Percentiles rank a stretch among this genome's conserved stretches.
Evolutionary conservation across 2,888 invertebrate genomes (phyloP).

Genomic region (Timema podura): DNA sequence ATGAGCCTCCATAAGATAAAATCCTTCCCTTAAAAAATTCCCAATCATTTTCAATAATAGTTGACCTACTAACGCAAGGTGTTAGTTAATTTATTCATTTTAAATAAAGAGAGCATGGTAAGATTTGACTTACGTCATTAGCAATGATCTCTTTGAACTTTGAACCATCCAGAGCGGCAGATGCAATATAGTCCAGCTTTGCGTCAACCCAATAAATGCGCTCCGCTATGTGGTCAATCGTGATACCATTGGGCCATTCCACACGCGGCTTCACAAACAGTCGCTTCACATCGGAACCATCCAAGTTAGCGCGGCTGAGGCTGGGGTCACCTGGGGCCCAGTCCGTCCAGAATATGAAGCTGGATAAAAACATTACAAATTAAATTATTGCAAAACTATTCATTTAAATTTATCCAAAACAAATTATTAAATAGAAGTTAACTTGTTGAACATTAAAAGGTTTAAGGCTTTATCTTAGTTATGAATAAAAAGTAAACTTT

Average conservation of each 20-base stretch:
- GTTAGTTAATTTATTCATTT: too few species aligned
- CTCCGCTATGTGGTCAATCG: conserved; percentile 77
- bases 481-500: too few species aligned
- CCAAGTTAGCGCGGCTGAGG: conserved; percentile 73
- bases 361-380: conserved; percentile 33
- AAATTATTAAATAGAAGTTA: too few species aligned
- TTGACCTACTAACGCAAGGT: too few species aligned
- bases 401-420: too few species aligned
- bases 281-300: conserved; percentile 64
- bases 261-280: conserved; percentile 64
- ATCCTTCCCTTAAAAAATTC: too few species aligned
- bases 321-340: conserved; percentile 77
- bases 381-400: too few species aligned
- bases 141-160: conserved; percentile 62
- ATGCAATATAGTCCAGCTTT: conserved; percentile 73
- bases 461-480: too few species aligned
- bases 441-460: too few species aligned
- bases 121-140: conserved; percentile 45
- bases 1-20: too few species aligned
- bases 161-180: conserved; percentile 66
- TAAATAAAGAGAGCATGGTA: too few species aligned
- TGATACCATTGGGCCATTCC: conserved; percentile 83
- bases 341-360: conserved; percentile 80
- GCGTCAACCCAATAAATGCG: conserved; percentile 87
- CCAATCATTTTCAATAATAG: too few species aligned